Percentiles rank a stretch among this genome's conserved stretches.
These are phyloP conservation scores for Drosophila carrolli DNA, from an alignment of 1,140 invertebrate genomes.

Conservation along the genomic window DNA sequence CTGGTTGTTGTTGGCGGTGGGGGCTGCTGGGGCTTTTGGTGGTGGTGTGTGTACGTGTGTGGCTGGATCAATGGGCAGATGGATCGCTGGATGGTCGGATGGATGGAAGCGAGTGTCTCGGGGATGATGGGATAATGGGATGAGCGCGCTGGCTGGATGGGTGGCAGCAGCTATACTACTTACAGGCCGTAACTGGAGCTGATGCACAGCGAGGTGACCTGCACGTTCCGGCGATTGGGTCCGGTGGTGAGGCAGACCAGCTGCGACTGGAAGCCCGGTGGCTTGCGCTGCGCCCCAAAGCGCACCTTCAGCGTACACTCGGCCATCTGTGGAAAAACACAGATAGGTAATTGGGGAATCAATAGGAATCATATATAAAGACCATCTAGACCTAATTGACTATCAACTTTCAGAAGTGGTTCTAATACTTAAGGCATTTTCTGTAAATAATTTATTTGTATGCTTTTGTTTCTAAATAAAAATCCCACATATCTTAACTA, in stretches of 20 bases:
- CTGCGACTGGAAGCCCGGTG: constrained; percentile 97
- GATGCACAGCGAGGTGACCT: constrained; percentile 94
- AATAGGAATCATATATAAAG: not conserved
- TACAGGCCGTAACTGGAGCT: constrained; percentile 98
- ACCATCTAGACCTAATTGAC: no score
- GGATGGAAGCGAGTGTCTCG: constrained; percentile 25
- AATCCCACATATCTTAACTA: no score
- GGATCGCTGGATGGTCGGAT: constrained; percentile 29
- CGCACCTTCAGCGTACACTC: constrained; percentile 89
- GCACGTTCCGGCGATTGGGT: constrained; percentile 91
- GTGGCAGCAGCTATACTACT: constrained; percentile 85
- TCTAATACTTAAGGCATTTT: no score
- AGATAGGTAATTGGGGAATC: no score
- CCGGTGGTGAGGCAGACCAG: constrained; percentile 96
- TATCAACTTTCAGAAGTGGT: no score
- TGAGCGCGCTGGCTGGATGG: not conserved
- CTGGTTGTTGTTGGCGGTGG: constrained; percentile 24
- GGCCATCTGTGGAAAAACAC: constrained; percentile 58
- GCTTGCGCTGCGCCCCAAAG: constrained; percentile 91
- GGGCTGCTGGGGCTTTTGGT: constrained; percentile 23
- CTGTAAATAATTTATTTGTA: no score
- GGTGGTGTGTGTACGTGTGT: constrained; percentile 58
- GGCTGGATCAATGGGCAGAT: constrained; percentile 35
- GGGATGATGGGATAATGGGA: constrained; percentile 13
- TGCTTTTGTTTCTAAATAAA: no score